These are phyloP conservation scores for Spilosoma lubricipeda DNA, from an alignment of 2,888 invertebrate species.

Conservation along the genomic window DNA sequence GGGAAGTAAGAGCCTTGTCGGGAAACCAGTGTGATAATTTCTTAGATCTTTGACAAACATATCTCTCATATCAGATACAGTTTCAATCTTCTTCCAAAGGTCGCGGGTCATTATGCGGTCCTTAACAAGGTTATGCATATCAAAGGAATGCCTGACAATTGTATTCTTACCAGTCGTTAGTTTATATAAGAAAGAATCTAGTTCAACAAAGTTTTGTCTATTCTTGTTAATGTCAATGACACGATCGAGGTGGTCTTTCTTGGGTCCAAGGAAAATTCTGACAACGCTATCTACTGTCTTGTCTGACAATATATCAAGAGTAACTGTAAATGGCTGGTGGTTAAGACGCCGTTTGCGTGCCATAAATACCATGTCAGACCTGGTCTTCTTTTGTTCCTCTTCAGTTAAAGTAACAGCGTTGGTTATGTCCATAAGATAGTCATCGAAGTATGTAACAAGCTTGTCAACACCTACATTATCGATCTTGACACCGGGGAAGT, in stretches of 20 bases:
- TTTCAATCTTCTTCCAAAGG: slow-evolving; percentile 87
- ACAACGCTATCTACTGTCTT: slow-evolving; percentile 87
- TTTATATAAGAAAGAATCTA: slow-evolving; percentile 88
- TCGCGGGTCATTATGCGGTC: slow-evolving; percentile 89
- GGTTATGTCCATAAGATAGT: slow-evolving; percentile 88
- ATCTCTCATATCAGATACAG: slow-evolving; percentile 78
- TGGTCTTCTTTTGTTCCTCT: slow-evolving; percentile 79
- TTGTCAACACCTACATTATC: slow-evolving; percentile 88
- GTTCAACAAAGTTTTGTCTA: slow-evolving; percentile 88
- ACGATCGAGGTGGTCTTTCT: slow-evolving; percentile 86
- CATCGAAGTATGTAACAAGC: slow-evolving; percentile 89
- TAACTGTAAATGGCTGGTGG: slow-evolving; percentile 88
- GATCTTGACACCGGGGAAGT: slow-evolving; percentile 88
- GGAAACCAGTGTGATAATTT: slow-evolving; percentile 88
- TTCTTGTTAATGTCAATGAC: slow-evolving; percentile 86
- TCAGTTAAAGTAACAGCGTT: slow-evolving; percentile 84
- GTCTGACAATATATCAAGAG: slow-evolving; percentile 85
- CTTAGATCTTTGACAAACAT: slow-evolving; percentile 69
- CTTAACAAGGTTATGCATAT: slow-evolving; percentile 88
- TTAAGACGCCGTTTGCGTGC: slow-evolving; percentile 88
- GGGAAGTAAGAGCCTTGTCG: slow-evolving; percentile 90
- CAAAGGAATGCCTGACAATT: slow-evolving; percentile 87
- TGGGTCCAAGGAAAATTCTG: slow-evolving; percentile 90
- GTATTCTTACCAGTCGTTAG: slow-evolving; percentile 88
- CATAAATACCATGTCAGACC: slow-evolving; percentile 79